A percentile compares a stretch with the other conserved stretches of the same genome.
These are phyloP conservation scores for Choloepus didactylus DNA, from an alignment of 2,797 vertebrate species.

Conservation along the genomic window DNA sequence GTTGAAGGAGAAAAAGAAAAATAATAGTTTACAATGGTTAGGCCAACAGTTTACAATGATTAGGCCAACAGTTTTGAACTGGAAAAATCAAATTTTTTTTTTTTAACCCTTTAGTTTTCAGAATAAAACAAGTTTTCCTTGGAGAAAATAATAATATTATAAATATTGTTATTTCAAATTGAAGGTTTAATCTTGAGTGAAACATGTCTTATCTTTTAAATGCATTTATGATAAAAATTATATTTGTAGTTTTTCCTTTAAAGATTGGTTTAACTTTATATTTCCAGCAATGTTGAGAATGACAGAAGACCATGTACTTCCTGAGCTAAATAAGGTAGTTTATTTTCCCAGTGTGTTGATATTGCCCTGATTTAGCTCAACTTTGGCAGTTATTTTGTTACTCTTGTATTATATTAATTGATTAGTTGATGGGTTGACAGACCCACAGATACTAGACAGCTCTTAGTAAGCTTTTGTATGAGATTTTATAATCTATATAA, in stretches of 20 bases:
- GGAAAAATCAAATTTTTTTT: conserved; percentile 30
- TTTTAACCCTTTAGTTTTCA: not conserved
- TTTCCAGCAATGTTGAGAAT: conserved; percentile 96
- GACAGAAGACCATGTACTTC: conserved; percentile 98
- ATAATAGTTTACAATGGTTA: not conserved
- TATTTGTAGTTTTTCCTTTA: conserved; percentile 60
- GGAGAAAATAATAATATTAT: not conserved
- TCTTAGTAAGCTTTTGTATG: not conserved
- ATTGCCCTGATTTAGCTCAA: not conserved
- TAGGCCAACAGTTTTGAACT: not conserved
- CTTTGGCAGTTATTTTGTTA: not conserved
- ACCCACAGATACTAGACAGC: not conserved
- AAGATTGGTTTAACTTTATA: conserved; percentile 67
- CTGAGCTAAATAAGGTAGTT: conserved; percentile 97
- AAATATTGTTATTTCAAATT: not conserved
- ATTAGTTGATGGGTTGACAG: not conserved
- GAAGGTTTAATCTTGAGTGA: not conserved
- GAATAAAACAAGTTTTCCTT: conserved; percentile 52
- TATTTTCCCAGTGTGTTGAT: not conserved
- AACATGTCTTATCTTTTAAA: conserved; percentile 31
- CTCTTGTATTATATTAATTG: not conserved
- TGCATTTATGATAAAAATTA: conserved; percentile 19
- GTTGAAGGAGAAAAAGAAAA: conserved; percentile 29
- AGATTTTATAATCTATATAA: conserved; percentile 7
- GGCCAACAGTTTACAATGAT: not conserved